Conservation (phyloP, 2,797 vertebrate genomes). For the Epinephelus coioides region DNA sequence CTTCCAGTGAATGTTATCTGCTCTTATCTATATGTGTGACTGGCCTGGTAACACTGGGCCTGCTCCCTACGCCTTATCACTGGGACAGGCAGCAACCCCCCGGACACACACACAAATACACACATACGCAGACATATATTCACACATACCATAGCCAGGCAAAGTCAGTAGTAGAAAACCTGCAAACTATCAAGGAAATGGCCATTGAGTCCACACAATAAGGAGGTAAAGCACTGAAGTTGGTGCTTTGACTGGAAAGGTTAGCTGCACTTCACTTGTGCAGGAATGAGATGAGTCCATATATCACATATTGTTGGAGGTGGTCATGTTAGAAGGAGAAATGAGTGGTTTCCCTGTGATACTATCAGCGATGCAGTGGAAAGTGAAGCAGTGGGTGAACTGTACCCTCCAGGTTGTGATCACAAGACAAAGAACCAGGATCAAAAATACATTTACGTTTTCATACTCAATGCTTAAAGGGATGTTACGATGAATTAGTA, state of each 20-base stretch:
- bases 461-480: not conserved
- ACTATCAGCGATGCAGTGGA: not conserved
- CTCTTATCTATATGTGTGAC: slow-evolving; percentile 85
- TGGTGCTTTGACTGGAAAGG: slow-evolving; percentile 27
- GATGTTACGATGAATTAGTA: too few species aligned
- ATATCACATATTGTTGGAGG: slow-evolving; percentile 20
- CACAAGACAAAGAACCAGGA: not conserved
- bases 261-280: slow-evolving; percentile 22
- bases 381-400: not conserved
- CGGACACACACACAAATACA: slow-evolving; percentile 29
- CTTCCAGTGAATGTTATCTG: slow-evolving; percentile 85
- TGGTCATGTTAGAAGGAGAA: not conserved
- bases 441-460: not conserved
- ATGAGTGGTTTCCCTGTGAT: not conserved
- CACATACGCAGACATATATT: slow-evolving; percentile 16
- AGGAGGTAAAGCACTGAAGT: slow-evolving; percentile 18
- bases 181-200: slow-evolving; percentile 37
- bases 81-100: slow-evolving; percentile 58
- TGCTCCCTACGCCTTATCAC: slow-evolving; percentile 77
- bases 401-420: not conserved
- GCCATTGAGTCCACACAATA: slow-evolving; percentile 20
- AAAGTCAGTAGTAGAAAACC: slow-evolving; percentile 12
- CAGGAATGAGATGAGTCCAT: not conserved
- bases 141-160: slow-evolving; percentile 26
- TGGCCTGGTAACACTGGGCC: slow-evolving; percentile 81